These are phyloP conservation scores for Polietes domitor DNA, from an alignment of 2,888 invertebrate genomes.

Conservation along the genomic window DNA sequence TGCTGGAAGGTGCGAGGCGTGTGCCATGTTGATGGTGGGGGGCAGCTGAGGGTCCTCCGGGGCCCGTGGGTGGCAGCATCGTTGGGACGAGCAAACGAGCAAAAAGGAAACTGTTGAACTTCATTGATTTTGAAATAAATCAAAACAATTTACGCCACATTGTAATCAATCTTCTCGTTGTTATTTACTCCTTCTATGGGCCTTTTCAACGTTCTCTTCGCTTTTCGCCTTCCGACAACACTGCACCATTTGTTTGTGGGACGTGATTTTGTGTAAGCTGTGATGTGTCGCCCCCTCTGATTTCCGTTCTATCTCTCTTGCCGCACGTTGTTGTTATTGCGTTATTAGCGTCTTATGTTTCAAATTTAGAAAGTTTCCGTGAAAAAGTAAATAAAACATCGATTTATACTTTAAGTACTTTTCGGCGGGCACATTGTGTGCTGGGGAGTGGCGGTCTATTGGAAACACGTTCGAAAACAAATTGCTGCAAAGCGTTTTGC, in stretches of 20 bases:
- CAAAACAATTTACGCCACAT: conserved; percentile 40
- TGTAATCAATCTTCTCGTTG: conserved; percentile 37
- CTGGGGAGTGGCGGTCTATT: not conserved
- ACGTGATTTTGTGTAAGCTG: not conserved
- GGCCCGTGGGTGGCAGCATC: not conserved
- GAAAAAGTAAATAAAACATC: conserved; percentile 38
- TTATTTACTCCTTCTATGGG: conserved; percentile 20
- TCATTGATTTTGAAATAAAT: conserved; percentile 47
- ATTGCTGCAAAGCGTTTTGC: conserved; percentile 38
- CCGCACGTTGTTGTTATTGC: not conserved
- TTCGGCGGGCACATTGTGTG: not conserved
- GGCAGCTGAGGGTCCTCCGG: not conserved
- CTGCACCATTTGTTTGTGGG: not conserved
- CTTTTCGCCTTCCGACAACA: not conserved
- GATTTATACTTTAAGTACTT: conserved; percentile 48
- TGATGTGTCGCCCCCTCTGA: not conserved
- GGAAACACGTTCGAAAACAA: conserved; percentile 17
- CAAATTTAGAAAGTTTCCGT: conserved; percentile 28
- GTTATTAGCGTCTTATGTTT: conserved; percentile 40
- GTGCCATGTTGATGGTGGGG: too few species aligned
- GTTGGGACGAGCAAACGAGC: not conserved
- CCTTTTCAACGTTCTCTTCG: not conserved
- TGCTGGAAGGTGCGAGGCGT: not conserved
- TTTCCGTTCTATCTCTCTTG: not conserved
- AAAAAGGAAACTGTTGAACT: conserved; percentile 36